A percentile compares a stretch with the other conserved stretches of the same genome.
These are phyloP conservation scores for Ips nitidus DNA, from an alignment of 1,140 invertebrate genomes.

Conservation along the genomic window DNA sequence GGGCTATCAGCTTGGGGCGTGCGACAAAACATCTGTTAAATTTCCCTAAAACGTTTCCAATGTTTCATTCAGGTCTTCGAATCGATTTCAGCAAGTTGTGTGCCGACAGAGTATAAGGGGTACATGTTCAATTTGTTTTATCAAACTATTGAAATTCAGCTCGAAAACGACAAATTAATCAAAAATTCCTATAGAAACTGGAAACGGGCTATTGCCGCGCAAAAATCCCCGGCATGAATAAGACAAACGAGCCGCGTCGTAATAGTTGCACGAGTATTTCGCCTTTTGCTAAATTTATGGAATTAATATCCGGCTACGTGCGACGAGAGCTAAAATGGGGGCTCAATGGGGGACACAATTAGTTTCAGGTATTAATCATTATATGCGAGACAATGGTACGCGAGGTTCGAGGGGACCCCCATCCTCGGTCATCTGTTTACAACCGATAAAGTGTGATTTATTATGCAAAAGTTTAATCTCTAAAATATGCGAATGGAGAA, in stretches of 20 bases:
- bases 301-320: conserved; percentile 37
- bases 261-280: conserved; percentile 25
- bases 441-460: conserved; percentile 33
- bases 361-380: conserved; percentile 36
- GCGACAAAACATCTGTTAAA: conserved; percentile 34
- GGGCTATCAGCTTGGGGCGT: conserved; percentile 26
- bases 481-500: conserved; percentile 7
- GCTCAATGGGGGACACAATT: conserved; percentile 29
- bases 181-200: conserved; percentile 7
- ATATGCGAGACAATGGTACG: conserved; percentile 31
- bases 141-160: background rate
- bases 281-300: conserved; percentile 34
- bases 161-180: conserved; percentile 1
- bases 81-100: background rate
- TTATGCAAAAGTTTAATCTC: conserved; percentile 24
- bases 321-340: conserved; percentile 26
- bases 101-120: too few relatives aligned
- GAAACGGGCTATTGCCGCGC: background rate
- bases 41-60: conserved; percentile 33
- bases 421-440: conserved; percentile 26
- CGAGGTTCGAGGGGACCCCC: conserved; percentile 9
- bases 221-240: conserved; percentile 19
- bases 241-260: conserved; percentile 18
- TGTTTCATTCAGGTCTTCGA: conserved; percentile 13
- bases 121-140: background rate